Conservation (phyloP, 2,888 invertebrate genomes). For the Hyalella azteca region DNA sequence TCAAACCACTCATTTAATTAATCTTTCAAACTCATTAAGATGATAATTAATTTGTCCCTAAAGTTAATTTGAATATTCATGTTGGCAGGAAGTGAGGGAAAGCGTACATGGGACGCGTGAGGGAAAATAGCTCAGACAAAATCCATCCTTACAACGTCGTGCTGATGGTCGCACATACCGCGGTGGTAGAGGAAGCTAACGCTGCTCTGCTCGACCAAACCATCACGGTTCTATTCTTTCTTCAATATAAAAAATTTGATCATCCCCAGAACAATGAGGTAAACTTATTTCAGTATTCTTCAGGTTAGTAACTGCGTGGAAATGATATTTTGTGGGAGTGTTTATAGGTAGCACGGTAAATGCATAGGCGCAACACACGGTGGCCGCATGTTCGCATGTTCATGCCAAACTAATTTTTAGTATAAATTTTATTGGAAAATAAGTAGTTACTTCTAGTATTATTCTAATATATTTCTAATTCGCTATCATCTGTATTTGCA, state of each 20-base stretch:
- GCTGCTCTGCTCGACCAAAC: neutral
- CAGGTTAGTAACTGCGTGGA: neutral
- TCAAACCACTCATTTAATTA: constrained; percentile 37
- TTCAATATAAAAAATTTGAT: constrained; percentile 1
- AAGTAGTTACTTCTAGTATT: no score
- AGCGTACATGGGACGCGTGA: neutral
- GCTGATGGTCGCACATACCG: no score
- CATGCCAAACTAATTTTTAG: no score
- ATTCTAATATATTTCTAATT: no score
- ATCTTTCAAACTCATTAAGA: constrained; percentile 37
- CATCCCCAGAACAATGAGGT: constrained; percentile 19
- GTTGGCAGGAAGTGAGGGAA: constrained; percentile 33
- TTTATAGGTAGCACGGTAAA: no score
- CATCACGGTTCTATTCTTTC: constrained; percentile 1
- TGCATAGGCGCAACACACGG: no score
- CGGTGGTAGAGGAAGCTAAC: no score
- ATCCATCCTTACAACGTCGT: neutral
- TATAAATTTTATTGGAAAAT: no score
- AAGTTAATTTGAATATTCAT: constrained; percentile 37
- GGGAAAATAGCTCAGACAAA: neutral
- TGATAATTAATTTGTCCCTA: constrained; percentile 35
- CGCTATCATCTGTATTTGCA: no score
- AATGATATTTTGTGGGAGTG: no score
- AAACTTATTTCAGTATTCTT: neutral
- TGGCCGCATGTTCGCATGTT: no score